phyloP scores from a whole-genome alignment of 2,797 vertebrate species.

The Enteromius radiatus region DNA sequence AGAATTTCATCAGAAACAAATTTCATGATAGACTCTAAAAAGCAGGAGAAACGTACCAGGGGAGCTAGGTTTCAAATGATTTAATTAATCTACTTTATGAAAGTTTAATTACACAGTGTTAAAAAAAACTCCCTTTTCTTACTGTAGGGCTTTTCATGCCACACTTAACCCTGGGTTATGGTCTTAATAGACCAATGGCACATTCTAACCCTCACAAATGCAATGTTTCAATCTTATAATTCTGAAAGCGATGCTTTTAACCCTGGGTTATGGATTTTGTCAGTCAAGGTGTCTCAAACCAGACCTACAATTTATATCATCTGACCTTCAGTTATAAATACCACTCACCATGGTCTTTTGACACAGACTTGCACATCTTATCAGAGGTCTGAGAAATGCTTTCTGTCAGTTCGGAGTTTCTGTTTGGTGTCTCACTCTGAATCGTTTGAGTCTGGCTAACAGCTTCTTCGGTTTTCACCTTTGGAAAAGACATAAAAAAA shows the following conservation, averaged over 20 bases:
- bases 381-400: conserved; percentile 49
- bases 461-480: conserved; percentile 67
- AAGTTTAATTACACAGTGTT: conserved; percentile 17
- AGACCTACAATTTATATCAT: background rate
- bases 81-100: background rate
- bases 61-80: conserved; percentile 14
- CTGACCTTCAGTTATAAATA: conserved; percentile 5
- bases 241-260: background rate
- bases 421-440: conserved; percentile 24
- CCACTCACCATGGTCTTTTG: conserved; percentile 53
- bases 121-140: background rate
- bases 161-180: background rate
- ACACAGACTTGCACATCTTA: conserved; percentile 59
- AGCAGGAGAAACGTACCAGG: background rate
- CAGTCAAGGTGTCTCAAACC: background rate
- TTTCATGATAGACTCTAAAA: conserved; percentile 16
- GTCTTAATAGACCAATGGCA: background rate
- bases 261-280: background rate
- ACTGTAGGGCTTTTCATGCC: background rate
- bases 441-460: conserved; percentile 62
- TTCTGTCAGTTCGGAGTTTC: conserved; percentile 48
- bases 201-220: background rate
- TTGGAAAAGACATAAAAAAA: conserved; percentile 46
- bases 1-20: conserved; percentile 19
- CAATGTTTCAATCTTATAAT: conserved; percentile 4